A percentile compares a stretch with the other conserved stretches of the same genome.
Evolutionary conservation across 2,797 vertebrate genomes (phyloP).

Genomic region (Macropus fuliginosus): DNA sequence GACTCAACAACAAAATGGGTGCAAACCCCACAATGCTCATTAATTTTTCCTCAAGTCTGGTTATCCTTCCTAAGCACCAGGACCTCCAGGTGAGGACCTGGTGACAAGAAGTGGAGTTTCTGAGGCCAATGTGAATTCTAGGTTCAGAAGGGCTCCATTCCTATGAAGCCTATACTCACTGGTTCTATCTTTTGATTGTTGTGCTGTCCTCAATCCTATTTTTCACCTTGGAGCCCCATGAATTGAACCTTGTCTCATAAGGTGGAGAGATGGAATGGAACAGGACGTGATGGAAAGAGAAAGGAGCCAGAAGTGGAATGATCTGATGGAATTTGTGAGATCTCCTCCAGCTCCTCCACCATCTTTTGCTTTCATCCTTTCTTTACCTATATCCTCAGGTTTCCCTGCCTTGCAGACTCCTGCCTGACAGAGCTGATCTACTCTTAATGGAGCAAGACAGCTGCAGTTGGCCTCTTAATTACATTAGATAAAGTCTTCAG

Average conservation of each 20-base stretch:
- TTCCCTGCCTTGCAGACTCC: neutral
- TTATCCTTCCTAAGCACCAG: neutral
- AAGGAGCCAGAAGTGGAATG: neutral
- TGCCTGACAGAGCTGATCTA: neutral
- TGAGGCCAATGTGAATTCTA: neutral
- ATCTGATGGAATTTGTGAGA: neutral
- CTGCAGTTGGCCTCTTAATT: neutral
- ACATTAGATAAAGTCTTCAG: slow-evolving; percentile 26
- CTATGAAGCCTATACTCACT: neutral
- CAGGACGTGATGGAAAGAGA: neutral
- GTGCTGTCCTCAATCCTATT: too few species aligned
- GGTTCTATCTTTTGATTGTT: neutral
- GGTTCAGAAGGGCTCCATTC: neutral
- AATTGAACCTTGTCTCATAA: neutral
- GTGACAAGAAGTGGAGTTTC: neutral
- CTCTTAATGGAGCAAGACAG: slow-evolving; percentile 17
- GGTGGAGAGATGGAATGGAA: neutral
- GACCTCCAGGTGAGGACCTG: neutral
- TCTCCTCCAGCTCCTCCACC: neutral
- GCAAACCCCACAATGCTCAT: neutral
- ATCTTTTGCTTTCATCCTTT: neutral
- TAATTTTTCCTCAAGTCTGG: neutral
- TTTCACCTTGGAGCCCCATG: neutral
- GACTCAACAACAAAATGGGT: neutral
- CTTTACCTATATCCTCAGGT: neutral